Conservation (phyloP, 2,113 vertebrate species). For the Eptesicus fuscus region DNA sequence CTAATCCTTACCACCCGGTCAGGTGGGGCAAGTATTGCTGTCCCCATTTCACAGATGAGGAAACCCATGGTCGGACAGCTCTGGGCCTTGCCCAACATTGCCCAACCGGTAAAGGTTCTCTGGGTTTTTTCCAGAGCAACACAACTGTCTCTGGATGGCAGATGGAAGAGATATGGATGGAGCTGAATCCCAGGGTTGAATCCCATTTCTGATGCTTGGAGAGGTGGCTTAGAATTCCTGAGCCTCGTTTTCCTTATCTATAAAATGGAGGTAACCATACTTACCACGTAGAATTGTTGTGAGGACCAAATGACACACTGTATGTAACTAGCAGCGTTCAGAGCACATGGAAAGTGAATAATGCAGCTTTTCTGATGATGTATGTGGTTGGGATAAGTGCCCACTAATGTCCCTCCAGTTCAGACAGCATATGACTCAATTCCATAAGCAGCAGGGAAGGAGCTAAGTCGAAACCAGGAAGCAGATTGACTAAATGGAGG, state of each 20-base stretch:
- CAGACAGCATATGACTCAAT: neutral
- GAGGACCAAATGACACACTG: neutral
- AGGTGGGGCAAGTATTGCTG: constrained; percentile 38
- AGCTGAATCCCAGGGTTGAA: neutral
- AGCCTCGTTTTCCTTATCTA: neutral
- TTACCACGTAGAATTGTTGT: neutral
- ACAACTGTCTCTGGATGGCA: neutral
- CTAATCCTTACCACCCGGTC: neutral
- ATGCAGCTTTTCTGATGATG: neutral
- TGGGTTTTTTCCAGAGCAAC: constrained; percentile 43
- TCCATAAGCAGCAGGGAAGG: constrained; percentile 34
- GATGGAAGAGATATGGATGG: neutral
- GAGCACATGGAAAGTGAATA: neutral
- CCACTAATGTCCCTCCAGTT: neutral
- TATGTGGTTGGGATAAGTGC: neutral
- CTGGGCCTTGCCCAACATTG: neutral
- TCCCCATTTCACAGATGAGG: constrained; percentile 62
- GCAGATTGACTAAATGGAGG: neutral
- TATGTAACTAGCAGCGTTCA: neutral
- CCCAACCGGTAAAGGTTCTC: constrained; percentile 21
- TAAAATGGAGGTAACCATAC: neutral
- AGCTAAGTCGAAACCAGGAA: constrained; percentile 16
- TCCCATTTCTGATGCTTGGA: neutral
- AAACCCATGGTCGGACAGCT: constrained; percentile 26
- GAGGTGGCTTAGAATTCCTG: neutral